Base-by-base conservation (phyloP, 2,888 invertebrate genomes). In the Dynastes hyllus region DNA sequence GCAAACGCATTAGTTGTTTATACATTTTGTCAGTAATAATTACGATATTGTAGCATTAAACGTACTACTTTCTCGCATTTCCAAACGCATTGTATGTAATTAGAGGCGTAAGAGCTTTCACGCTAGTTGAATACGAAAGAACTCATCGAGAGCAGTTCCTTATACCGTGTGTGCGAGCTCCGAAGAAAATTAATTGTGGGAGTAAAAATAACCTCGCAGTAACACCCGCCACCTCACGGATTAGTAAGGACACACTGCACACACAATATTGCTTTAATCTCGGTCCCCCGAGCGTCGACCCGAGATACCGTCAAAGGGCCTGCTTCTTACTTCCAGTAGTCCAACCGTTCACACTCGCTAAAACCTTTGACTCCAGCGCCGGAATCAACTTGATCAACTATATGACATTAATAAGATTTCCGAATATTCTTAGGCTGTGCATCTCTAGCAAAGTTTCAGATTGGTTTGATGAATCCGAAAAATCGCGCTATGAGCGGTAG, bases 221-320 rank as follows among this genome's bases (percentile, higher is more conserved):
- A 83, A 83, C 82, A 82, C 81, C 75, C 81, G 80, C 80, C 81
- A 83, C 83, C 81, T 82, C 81, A 79, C 78, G 82, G 81, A 81
- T 81, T 83, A 82, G 84, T 83, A 84, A 85, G 85, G 84, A 85
- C 85, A 85, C 83, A 73, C 73, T 73, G 73, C 73, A 73, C 85
- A 84, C 84, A 86, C 86, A 85, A 86, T 86, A 86, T 86, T 86
- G 84, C 86, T 85, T 86, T 86, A 86, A 86, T 86, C 86, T 85
- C 83, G 82, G 55, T 73, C 81, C 83, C 85, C 83, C 82, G 82
- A 82, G 82, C 83, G 81, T 83, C 83, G 81, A 83, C 58, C 81
- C 83, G 82, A 82, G 82, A 84, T 83, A 84, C 83, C 84, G 83
- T 85, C 86, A 86, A 85, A 85, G 85, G 81, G 81, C 84, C 80